These are phyloP conservation scores for Passerina amoena DNA, from an alignment of 2,113 vertebrate genomes.

Conservation along the genomic window DNA sequence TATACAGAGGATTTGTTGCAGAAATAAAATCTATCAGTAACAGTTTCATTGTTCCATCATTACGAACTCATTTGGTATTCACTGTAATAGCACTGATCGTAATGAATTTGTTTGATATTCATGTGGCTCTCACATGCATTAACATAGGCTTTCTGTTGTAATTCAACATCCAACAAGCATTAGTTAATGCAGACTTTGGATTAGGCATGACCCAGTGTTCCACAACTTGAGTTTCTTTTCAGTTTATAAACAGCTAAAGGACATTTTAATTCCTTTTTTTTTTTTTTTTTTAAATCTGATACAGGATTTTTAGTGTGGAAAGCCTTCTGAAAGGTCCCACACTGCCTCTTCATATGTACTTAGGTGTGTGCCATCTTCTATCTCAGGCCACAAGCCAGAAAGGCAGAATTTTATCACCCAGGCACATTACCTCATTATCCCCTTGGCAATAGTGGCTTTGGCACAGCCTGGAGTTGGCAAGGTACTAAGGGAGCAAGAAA, in stretches of 20 bases:
- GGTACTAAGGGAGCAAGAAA: neutral
- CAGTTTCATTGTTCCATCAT: constrained; percentile 81
- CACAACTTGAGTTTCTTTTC: constrained; percentile 24
- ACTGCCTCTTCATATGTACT: neutral
- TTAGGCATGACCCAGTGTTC: constrained; percentile 49
- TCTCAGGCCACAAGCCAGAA: constrained; percentile 8
- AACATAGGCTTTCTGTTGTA: constrained; percentile 76
- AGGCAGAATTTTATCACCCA: neutral
- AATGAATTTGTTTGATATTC: constrained; percentile 86
- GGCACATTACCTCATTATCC: constrained; percentile 58
- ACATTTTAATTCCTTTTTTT: neutral
- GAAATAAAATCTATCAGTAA: constrained; percentile 83
- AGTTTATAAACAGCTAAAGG: constrained; percentile 15
- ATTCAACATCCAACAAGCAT: constrained; percentile 78
- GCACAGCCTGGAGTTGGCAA: neutral
- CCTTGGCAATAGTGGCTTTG: constrained; percentile 55
- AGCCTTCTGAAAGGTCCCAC: neutral
- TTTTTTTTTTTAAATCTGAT: neutral
- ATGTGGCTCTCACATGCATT: constrained; percentile 77
- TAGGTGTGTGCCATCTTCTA: neutral
- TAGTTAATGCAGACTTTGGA: constrained; percentile 72
- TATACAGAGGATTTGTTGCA: constrained; percentile 76
- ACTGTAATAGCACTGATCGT: constrained; percentile 80
- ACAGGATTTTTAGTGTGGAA: neutral
- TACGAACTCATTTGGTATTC: constrained; percentile 81